Base-by-base conservation (phyloP, 1,140 invertebrate species). In the Samia ricini region DNA sequence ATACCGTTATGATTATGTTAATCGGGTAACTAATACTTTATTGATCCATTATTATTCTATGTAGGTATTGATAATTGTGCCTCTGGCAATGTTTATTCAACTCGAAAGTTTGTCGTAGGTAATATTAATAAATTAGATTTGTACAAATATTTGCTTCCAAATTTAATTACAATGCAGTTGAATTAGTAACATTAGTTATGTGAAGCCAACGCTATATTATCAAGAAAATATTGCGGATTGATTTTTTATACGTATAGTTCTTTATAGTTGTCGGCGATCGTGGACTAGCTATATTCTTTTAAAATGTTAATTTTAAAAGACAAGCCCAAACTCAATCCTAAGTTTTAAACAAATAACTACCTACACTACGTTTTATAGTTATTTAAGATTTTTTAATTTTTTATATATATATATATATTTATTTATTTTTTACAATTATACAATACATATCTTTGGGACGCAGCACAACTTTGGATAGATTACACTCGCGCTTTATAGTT, bases 401-500 rank as follows among this genome's bases (percentile, higher is more conserved):
- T 52, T 15, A 52, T 21, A 21, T 10, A 23, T 21, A 75, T 80
- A 24, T 77, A 77, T 81, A 77, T 84, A n/a, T n/a, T n/a, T n/a
- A n/a, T n/a, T n/a, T n/a, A n/a, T 70, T 89, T 84, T 42, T 42
- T 88, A 90, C 85, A 88, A 85, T 86, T 83, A 84, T 90, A 88
- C 83, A 87, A 84, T 76, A 79, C 74, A 80, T 78, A 81, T 88
- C 85, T 90, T 90, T 90, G 88, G 88, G 81, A 81, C 74, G 71
- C 77, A 61, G 79, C 80, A 77, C 71, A 81, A 85, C 88, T 88
- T 90, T 88, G 88, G 88, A 73, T 80, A 68, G 64, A 64, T 75
- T 73, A 74, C 60, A 72, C 57, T 71, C 58, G 65, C 63, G 68
- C 7, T 7, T 20, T 36, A 12, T 18, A 49, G 22, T 50, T n/a